phyloP scores from a whole-genome alignment of 2,113 vertebrate species.

The Rallus limicola region DNA sequence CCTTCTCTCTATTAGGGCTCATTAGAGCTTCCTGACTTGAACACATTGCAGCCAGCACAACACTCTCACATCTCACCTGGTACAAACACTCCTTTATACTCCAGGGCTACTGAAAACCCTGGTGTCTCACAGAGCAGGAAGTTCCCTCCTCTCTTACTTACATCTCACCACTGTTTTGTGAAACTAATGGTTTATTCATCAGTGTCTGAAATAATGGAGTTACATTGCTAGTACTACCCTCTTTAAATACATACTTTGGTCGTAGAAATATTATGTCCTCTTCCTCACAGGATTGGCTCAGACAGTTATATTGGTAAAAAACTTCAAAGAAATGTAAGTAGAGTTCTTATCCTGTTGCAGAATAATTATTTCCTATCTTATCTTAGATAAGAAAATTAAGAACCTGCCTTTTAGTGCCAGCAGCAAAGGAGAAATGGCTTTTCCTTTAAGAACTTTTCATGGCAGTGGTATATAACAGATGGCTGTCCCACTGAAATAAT shows the following conservation, averaged over 20 bases:
- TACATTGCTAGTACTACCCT: not conserved
- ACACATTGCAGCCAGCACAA: not conserved
- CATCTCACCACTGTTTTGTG: not conserved
- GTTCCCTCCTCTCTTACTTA: not conserved
- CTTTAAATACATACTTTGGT: not conserved
- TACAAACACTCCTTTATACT: not conserved
- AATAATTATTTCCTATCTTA: not conserved
- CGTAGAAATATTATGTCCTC: not conserved
- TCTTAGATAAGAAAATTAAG: not conserved
- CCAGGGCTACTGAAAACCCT: not conserved
- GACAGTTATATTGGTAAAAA: not conserved
- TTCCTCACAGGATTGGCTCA: not conserved
- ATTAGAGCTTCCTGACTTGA: not conserved
- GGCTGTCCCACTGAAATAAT: not conserved
- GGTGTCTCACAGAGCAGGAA: not conserved
- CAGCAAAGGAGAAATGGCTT: not conserved
- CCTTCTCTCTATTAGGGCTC: not conserved
- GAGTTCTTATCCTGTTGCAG: not conserved
- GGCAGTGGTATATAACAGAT: accelerated
- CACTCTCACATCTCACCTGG: not conserved
- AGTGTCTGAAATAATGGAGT: not conserved
- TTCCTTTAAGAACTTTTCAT: not conserved
- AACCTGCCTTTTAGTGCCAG: not conserved
- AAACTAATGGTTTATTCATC: not conserved
- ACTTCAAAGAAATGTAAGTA: not conserved